Evolutionary conservation across 2,797 vertebrate genomes (phyloP), one percentile per base, ranked within the genome.

Genomic region (Holocentrus rufus): DNA sequence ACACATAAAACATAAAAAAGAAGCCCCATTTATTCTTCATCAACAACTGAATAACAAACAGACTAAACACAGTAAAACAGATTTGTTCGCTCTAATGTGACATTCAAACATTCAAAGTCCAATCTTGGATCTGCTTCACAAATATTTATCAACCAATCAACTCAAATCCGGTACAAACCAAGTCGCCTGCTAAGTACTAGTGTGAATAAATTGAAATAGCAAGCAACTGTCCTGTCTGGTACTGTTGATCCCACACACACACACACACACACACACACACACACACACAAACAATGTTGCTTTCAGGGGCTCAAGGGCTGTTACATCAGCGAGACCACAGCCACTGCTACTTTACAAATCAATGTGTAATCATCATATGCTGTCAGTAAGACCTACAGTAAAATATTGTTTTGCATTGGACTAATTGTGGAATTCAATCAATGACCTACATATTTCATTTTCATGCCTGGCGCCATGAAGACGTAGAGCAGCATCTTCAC

Each of bases 11-110:
- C 55, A 60, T 60, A 61, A 65, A 74, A 27, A n/a, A 67, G 56
- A 74, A 70, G 10, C 72, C 49, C 68, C 50, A 88, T 74, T 75
- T 76, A 87, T 87, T 85, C 77, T 87, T 74, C 34, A 69, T 68
- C 56, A 72, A 25, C 47, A 70, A 61, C 27, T 83, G 77, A 83
- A 80, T 69, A 75, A 36, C 49, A 81, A 89, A 79, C 73, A 73
- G 73, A 64, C 61, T 63, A 79, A 82, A 88, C 83, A 70, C 83
- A 88, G 74, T 77, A 10, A 10, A 39, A 39, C 36, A 39, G 44
- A 46, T 46, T 17, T 17, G 44, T 46, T 46, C 15, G 17, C 15
- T 46, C 44, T 46, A 46, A 46, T 17, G 4, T 46, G 44, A 46
- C 42, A 44, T 44, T 14, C 42, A 44, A 44, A 46, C 14, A 15